These are phyloP conservation scores for Meiosimyza decipiens DNA, from an alignment of 2,888 invertebrate genomes.

Conservation along the genomic window DNA sequence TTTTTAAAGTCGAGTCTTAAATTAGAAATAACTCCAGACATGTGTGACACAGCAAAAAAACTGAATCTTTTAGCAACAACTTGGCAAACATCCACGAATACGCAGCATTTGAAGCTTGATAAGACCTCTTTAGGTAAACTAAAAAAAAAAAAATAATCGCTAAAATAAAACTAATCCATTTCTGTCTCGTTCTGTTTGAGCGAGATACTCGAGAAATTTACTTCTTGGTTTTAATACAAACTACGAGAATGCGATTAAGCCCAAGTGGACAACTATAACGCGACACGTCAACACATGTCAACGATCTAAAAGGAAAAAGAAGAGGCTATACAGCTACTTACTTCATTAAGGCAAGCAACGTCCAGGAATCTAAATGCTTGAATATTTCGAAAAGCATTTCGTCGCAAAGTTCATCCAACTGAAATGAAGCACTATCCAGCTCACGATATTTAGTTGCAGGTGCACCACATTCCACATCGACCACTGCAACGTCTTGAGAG, in stretches of 20 bases:
- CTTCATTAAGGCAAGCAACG: slow-evolving; percentile 61
- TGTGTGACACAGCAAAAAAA: too few species aligned
- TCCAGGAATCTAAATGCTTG: slow-evolving; percentile 60
- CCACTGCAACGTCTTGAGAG: not conserved
- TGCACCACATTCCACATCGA: not conserved
- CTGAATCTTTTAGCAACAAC: too few species aligned
- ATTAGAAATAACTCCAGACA: too few species aligned
- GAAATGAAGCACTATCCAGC: slow-evolving; percentile 42
- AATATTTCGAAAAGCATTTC: slow-evolving; percentile 64
- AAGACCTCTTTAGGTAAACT: too few species aligned
- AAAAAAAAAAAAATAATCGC: too few species aligned
- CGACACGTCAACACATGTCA: not conserved
- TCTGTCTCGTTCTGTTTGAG: too few species aligned
- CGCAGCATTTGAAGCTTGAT: too few species aligned
- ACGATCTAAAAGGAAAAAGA: not conserved
- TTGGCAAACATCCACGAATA: too few species aligned
- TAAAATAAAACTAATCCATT: too few species aligned
- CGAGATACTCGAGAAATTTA: too few species aligned
- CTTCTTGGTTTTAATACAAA: not conserved
- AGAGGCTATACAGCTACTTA: slow-evolving; percentile 42
- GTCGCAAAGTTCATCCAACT: slow-evolving; percentile 59
- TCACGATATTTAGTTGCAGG: slow-evolving; percentile 51
- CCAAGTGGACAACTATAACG: not conserved
- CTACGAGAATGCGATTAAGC: not conserved
- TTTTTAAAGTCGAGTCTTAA: too few species aligned